These are phyloP conservation scores for Dastarcus helophoroides DNA, from an alignment of 2,888 invertebrate genomes.

Conservation along the genomic window DNA sequence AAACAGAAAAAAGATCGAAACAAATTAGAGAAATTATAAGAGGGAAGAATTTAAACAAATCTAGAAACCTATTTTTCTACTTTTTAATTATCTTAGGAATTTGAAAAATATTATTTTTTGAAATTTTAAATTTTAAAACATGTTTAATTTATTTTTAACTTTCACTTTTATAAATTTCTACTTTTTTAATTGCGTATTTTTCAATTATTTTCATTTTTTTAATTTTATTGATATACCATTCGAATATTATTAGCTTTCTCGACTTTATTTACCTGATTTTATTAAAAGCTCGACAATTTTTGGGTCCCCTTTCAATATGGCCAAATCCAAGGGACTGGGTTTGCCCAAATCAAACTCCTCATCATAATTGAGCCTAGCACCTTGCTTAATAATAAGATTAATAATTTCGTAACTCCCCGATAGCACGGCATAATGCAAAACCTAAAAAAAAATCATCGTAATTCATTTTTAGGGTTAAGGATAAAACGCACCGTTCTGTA, in stretches of 20 bases:
- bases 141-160: neutral
- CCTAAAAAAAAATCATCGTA: slow-evolving; percentile 19
- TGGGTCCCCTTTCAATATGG: slow-evolving; percentile 72
- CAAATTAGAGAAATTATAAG: no score
- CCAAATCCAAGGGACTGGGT: slow-evolving; percentile 69
- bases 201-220: neutral
- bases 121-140: no score
- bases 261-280: slow-evolving; percentile 44
- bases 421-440: slow-evolving; percentile 79
- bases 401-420: slow-evolving; percentile 66
- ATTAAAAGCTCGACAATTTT: slow-evolving; percentile 59
- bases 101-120: no score
- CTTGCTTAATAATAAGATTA: slow-evolving; percentile 68
- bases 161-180: neutral
- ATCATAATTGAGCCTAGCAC: slow-evolving; percentile 59
- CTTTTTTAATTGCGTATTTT: no score
- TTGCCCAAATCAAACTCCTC: slow-evolving; percentile 46
- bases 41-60: no score
- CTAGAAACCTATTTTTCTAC: no score
- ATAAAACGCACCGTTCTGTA: slow-evolving; percentile 52
- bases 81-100: no score
- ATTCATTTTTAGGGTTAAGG: slow-evolving; percentile 4
- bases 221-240: neutral
- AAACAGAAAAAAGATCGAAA: no score
- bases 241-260: neutral